Conservation (phyloP, 2,797 vertebrate genomes). For the Spatula clypeata region DNA sequence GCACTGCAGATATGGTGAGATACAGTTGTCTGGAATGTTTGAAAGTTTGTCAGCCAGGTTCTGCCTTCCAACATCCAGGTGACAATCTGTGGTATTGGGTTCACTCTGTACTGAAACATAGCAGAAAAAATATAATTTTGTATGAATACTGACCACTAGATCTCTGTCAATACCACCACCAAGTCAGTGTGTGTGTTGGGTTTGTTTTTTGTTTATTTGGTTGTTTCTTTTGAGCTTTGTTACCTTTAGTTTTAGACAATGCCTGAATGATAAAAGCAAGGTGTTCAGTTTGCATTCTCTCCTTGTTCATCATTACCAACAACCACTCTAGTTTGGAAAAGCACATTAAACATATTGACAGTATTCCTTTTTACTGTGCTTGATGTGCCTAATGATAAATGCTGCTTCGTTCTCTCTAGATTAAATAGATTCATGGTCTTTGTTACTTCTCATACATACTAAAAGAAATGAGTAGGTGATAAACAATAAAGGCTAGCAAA, state of each 20-base stretch:
- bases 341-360: not conserved
- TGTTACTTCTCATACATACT: not conserved
- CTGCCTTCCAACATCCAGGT: not conserved
- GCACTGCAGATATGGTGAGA: not conserved
- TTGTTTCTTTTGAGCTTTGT: not conserved
- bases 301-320: not conserved
- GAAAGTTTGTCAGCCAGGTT: not conserved
- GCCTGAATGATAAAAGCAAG: not conserved
- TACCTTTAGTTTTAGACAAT: not conserved
- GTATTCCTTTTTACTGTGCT: constrained; percentile 7
- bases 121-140: not conserved
- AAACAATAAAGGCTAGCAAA: not conserved
- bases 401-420: not conserved
- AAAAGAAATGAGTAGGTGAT: not conserved
- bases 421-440: constrained; percentile 26
- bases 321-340: not conserved
- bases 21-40: not conserved
- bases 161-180: not conserved
- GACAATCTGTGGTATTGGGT: not conserved
- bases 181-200: not conserved
- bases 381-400: constrained; percentile 25
- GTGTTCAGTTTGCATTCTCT: not conserved
- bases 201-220: not conserved
- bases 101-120: not conserved
- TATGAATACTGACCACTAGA: not conserved